Evolutionary conservation across 2,113 vertebrate genomes (phyloP), one percentile per base, ranked within the genome.

Genomic region (Herpailurus yagouaroundi): DNA sequence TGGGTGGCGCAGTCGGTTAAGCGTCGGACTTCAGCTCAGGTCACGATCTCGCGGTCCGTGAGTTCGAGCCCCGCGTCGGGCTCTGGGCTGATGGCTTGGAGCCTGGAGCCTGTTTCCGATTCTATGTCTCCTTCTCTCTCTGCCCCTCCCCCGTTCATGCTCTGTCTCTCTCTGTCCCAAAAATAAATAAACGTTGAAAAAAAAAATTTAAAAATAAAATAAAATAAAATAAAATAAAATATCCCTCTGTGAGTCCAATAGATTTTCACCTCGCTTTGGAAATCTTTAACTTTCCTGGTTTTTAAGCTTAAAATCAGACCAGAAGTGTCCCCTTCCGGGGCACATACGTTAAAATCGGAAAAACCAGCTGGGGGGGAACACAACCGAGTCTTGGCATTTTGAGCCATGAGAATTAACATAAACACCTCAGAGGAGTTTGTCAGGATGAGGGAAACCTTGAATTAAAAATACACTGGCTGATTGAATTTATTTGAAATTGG

Each of bases 201-300:
- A 41, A 41, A 41, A 41, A 41, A 41, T 38, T 41, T 41, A 1
- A 38, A 38, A 38, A 4, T n/a, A 38, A 38, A 38, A 38, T 38
- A 38, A 38, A 36, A 36, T 36, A 36, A 36, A 36, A 41, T 41
- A 41, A 41, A 89, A 25, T 63, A 4, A 5, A n/a, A 71, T 80
- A 23, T 25, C 74, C 21, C 41, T 82, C 76, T 83, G 16, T 55
- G 82, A 57, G 38, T 31, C 41, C 77, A 13, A 41, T 4, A 23
- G 5, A 3, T 66, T 71, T 94, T 80, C 33, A 41, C 48, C 90
- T 86, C 82, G 3, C 48, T 93, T 92, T 69, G n/a, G 76, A 77
- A 36, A 31, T 74, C 69, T 92, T 92, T 77, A 21, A 1, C 41
- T 97, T 98, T 96, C 82, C 38, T 29, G 18, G 57, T 71, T 92